Conservation (phyloP, 2,888 invertebrate species). For the Amorpha juglandis region DNA sequence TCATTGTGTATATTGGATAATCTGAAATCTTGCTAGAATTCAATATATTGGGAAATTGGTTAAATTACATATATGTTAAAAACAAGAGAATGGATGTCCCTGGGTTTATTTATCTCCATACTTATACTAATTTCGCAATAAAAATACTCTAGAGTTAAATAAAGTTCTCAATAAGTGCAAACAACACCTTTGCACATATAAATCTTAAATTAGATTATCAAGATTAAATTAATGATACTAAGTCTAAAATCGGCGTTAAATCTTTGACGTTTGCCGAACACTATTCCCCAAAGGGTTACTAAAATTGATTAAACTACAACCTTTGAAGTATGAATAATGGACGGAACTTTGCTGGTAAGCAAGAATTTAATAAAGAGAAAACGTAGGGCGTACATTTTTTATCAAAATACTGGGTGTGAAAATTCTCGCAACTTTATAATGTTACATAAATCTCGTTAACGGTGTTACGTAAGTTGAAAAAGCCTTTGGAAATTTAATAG, state of each 20-base stretch:
- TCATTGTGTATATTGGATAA: not conserved
- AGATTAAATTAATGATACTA: not conserved
- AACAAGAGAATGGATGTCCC: no score
- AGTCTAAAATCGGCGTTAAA: not conserved
- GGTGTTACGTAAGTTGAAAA: conserved; percentile 54
- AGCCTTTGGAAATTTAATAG: conserved; percentile 55
- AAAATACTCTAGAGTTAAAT: no score
- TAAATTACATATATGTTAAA: no score
- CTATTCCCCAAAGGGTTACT: conserved; percentile 1
- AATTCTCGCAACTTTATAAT: conserved; percentile 41
- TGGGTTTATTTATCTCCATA: no score
- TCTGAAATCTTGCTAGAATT: not conserved
- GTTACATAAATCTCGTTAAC: conserved; percentile 62
- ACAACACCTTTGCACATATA: not conserved
- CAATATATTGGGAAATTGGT: no score
- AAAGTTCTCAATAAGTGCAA: not conserved
- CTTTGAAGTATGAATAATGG: conserved; percentile 14
- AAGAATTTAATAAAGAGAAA: conserved; percentile 42
- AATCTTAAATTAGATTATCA: not conserved
- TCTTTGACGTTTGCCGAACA: conserved; percentile 3
- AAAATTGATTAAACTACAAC: conserved; percentile 14
- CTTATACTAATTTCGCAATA: no score
- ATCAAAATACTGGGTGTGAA: conserved; percentile 43
- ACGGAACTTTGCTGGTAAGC: conserved; percentile 20
- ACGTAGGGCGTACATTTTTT: conserved; percentile 39